Conservation (phyloP, 2,797 vertebrate genomes). For the Loris lydekkerianus region DNA sequence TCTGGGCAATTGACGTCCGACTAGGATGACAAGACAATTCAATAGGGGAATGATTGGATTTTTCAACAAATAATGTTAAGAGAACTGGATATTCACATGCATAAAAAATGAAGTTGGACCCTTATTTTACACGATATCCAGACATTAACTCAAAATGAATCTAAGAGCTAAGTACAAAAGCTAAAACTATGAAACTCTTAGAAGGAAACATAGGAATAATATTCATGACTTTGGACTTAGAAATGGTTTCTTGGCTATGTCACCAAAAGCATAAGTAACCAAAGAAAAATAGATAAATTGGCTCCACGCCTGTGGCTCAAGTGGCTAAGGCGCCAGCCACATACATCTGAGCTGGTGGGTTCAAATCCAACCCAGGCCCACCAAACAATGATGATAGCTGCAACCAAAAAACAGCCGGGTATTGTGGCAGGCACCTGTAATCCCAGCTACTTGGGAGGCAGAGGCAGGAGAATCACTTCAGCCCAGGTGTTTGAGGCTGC, state of each 20-base stretch:
- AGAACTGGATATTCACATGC: neutral
- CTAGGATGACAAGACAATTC: neutral
- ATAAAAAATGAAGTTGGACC: neutral
- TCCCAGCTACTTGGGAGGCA: too few species aligned
- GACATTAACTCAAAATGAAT: slow-evolving; percentile 14
- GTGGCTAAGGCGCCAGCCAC: too few species aligned
- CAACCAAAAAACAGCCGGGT: too few species aligned
- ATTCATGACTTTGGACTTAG: neutral
- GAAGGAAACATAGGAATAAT: neutral
- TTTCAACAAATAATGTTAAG: neutral
- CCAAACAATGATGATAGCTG: too few species aligned
- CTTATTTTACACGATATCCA: neutral
- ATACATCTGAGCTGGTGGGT: too few species aligned
- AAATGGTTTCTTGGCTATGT: neutral
- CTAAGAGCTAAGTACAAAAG: neutral
- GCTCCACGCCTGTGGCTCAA: too few species aligned
- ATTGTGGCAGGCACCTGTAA: too few species aligned
- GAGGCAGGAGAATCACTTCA: too few species aligned
- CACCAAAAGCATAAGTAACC: neutral
- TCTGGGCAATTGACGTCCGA: neutral
- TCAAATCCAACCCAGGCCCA: too few species aligned
- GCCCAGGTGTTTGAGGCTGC: too few species aligned
- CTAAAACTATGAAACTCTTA: neutral
- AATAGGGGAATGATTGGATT: neutral
- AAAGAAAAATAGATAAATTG: neutral